Conservation (phyloP, 2,888 invertebrate species). For the Chymomyza procnemis region DNA sequence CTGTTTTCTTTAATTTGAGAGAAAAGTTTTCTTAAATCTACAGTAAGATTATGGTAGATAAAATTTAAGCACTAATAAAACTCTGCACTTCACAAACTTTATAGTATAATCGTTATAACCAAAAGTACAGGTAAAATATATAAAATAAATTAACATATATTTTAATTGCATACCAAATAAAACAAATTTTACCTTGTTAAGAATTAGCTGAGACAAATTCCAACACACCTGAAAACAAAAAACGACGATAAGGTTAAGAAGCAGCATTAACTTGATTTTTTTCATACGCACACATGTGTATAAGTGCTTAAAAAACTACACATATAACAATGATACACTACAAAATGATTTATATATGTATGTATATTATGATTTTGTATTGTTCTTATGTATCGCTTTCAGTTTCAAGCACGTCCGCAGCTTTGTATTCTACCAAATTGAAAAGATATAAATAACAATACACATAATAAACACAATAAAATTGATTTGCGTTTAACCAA, state of each 20-base stretch:
- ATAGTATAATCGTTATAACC: not conserved
- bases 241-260: constrained; percentile 10
- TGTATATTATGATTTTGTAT: not conserved
- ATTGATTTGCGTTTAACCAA: not conserved
- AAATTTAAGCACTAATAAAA: too few species aligned
- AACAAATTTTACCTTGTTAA: not conserved
- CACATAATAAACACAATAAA: not conserved
- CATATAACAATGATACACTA: not conserved
- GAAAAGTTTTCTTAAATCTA: too few species aligned
- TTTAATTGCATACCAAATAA: constrained; percentile 1
- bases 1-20: too few species aligned
- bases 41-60: too few species aligned
- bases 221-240: not conserved
- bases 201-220: not conserved
- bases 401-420: not conserved
- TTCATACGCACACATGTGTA: not conserved
- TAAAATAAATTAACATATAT: not conserved
- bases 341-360: not conserved
- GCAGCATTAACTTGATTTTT: constrained; percentile 17
- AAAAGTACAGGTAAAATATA: not conserved
- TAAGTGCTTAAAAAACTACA: not conserved
- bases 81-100: not conserved
- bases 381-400: not conserved
- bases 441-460: not conserved
- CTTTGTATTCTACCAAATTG: not conserved